These are phyloP conservation scores for Ectemnius cavifrons DNA, from an alignment of 2,888 invertebrate species.

Conservation along the genomic window DNA sequence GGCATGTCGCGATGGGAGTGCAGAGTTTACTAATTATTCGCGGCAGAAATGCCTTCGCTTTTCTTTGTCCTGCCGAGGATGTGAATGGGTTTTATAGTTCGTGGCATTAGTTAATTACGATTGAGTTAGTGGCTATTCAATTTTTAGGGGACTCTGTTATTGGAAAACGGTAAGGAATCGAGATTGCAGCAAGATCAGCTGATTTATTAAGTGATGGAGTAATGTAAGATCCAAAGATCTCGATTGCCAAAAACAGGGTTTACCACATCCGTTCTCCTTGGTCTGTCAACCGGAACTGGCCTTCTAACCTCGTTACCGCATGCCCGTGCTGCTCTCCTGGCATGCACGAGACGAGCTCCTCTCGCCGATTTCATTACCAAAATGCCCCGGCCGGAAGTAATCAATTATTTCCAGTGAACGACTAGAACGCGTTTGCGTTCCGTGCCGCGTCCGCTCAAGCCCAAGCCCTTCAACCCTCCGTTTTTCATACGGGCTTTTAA, in stretches of 20 bases:
- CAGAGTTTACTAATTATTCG: too few species aligned
- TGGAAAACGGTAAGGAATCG: too few species aligned
- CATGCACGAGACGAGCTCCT: slow-evolving; percentile 41
- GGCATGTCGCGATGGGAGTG: too few species aligned
- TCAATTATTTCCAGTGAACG: slow-evolving; percentile 65
- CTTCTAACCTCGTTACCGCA: slow-evolving; percentile 62
- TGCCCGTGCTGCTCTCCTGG: slow-evolving; percentile 48
- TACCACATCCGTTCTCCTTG: slow-evolving; percentile 42
- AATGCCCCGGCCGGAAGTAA: slow-evolving; percentile 62
- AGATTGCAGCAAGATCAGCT: too few species aligned
- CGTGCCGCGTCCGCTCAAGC: neutral
- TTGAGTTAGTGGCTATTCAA: too few species aligned
- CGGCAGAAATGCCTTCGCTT: too few species aligned
- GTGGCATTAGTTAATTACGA: too few species aligned
- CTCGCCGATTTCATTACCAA: slow-evolving; percentile 66
- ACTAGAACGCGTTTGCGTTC: slow-evolving; percentile 37
- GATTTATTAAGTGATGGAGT: too few species aligned
- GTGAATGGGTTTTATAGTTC: too few species aligned
- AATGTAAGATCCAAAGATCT: slow-evolving; percentile 19
- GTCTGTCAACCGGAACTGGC: slow-evolving; percentile 43
- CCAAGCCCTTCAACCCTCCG: neutral
- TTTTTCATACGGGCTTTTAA: slow-evolving; percentile 19
- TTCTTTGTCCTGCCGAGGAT: too few species aligned
- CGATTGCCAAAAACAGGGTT: slow-evolving; percentile 32
- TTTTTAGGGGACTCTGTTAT: too few species aligned